Evolutionary conservation across 2,113 vertebrate genomes (phyloP).

Genomic region (Erinaceus europaeus): DNA sequence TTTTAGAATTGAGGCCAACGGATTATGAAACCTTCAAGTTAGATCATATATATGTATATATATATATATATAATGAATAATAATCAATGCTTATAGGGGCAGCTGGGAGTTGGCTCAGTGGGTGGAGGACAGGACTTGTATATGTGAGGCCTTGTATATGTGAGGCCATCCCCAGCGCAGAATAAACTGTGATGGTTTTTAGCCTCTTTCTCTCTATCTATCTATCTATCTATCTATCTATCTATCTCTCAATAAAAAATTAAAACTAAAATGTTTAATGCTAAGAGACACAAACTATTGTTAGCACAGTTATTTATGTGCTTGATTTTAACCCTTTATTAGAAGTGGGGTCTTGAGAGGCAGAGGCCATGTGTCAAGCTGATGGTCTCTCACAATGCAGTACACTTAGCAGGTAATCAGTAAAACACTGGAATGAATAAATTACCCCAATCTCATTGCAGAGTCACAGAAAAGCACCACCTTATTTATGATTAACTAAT

Average conservation of each 20-base stretch:
- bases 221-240: too few relatives aligned
- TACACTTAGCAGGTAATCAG: not conserved
- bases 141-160: too few relatives aligned
- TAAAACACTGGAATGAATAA: not conserved
- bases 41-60: not conserved
- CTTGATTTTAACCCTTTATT: constrained; percentile 14
- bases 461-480: not conserved
- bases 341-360: not conserved
- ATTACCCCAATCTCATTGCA: not conserved
- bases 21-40: not conserved
- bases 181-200: too few relatives aligned
- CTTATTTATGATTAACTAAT: not conserved
- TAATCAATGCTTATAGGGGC: too few relatives aligned
- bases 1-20: constrained; percentile 14
- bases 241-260: too few relatives aligned
- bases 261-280: too few relatives aligned
- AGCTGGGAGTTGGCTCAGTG: too few relatives aligned
- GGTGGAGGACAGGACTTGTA: too few relatives aligned
- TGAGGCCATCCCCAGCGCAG: too few relatives aligned
- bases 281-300: not conserved
- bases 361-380: not conserved
- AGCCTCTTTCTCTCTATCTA: too few relatives aligned
- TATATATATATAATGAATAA: too few relatives aligned
- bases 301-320: not conserved
- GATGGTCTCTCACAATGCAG: not conserved